Conservation (phyloP, 2,888 invertebrate species). For the Ormyrus pomaceus region DNA sequence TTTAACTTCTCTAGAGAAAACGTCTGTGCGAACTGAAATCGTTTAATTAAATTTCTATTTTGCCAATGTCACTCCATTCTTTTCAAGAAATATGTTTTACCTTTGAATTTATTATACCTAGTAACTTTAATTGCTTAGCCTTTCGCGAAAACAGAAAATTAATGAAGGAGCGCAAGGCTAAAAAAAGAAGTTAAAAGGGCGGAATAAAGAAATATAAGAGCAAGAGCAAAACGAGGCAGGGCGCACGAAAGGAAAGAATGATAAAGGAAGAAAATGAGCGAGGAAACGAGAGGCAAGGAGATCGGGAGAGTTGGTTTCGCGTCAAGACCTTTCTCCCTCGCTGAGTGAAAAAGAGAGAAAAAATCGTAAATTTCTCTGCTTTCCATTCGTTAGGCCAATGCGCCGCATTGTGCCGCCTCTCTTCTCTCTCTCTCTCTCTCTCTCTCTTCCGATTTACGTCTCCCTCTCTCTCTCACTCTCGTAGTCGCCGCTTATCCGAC, state of each 20-base stretch:
- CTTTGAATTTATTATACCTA: too few relatives aligned
- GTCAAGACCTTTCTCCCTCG: slow-evolving; percentile 40
- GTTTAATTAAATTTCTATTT: too few relatives aligned
- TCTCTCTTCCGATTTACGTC: too few relatives aligned
- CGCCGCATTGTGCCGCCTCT: slow-evolving; percentile 62
- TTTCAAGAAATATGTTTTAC: too few relatives aligned
- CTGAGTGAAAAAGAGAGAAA: slow-evolving; percentile 38
- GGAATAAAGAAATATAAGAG: neutral
- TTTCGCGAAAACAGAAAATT: too few relatives aligned
- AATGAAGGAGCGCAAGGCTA: too few relatives aligned
- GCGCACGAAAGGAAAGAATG: slow-evolving; percentile 6
- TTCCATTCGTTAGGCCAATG: slow-evolving; percentile 64
- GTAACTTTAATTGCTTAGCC: too few relatives aligned
- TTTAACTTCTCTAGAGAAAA: too few relatives aligned
- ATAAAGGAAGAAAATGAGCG: slow-evolving; percentile 7
- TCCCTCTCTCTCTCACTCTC: slow-evolving; percentile 57
- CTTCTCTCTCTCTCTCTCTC: too few relatives aligned
- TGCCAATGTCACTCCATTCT: too few relatives aligned
- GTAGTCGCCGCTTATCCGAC: slow-evolving; percentile 41
- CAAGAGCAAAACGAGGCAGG: neutral
- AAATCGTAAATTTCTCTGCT: slow-evolving; percentile 62
- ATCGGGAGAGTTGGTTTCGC: slow-evolving; percentile 5
- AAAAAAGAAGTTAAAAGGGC: neutral
- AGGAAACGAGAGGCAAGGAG: slow-evolving; percentile 17
- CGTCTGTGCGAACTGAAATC: too few relatives aligned